Conservation (phyloP, 2,888 invertebrate species). For the Scrobipalpa costella region DNA sequence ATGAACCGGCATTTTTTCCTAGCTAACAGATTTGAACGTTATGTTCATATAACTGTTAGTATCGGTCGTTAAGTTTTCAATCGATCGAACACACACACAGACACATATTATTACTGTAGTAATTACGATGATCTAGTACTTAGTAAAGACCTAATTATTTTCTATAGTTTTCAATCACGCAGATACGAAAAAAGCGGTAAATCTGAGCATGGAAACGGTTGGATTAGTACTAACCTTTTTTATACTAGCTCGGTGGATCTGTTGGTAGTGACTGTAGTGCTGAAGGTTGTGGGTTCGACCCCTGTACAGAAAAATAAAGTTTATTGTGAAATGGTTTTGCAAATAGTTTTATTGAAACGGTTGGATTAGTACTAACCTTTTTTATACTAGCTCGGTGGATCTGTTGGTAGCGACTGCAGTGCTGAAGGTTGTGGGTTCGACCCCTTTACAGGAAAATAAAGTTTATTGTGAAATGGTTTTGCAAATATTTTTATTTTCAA, state of each 20-base stretch:
- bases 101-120: background rate
- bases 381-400: too few relatives aligned
- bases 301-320: too few relatives aligned
- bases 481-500: too few relatives aligned
- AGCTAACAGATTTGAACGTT: background rate
- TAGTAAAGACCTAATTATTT: slow-evolving; percentile 2
- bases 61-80: slow-evolving; percentile 18
- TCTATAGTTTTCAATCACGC: slow-evolving; percentile 14
- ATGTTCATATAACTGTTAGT: slow-evolving; percentile 15
- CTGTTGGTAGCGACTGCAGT: background rate
- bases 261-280: background rate
- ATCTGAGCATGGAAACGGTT: background rate
- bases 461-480: too few relatives aligned
- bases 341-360: background rate
- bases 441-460: too few relatives aligned
- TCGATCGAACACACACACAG: slow-evolving; percentile 6
- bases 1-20: background rate
- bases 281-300: background rate
- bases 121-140: background rate
- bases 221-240: background rate
- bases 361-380: background rate
- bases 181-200: background rate
- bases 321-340: too few relatives aligned
- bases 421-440: background rate
- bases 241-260: too few relatives aligned